Conservation (phyloP, 2,113 vertebrate genomes). For the Theristicus caerulescens region DNA sequence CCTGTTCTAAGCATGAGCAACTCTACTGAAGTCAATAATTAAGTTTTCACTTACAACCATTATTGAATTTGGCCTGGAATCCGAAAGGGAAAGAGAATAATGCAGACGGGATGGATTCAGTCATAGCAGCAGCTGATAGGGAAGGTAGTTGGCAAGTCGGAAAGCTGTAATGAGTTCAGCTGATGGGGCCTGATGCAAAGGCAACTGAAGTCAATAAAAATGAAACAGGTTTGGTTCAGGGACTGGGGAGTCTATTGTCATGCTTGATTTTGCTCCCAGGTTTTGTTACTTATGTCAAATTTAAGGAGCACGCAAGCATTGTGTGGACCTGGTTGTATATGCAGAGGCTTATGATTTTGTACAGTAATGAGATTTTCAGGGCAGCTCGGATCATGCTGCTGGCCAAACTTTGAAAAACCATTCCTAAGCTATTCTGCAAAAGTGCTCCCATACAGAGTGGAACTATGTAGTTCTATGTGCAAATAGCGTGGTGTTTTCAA, state of each 20-base stretch:
- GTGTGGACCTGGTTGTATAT: background rate
- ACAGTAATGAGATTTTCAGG: background rate
- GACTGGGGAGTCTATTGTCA: no score
- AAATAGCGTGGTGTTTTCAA: accelerated
- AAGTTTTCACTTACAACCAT: background rate
- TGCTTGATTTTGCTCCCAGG: background rate
- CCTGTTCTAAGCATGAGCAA: background rate
- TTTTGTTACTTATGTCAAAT: background rate
- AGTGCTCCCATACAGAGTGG: accelerated
- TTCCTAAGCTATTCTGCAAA: background rate
- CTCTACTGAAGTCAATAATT: background rate
- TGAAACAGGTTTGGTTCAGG: background rate
- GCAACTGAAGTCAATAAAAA: background rate
- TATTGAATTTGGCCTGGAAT: background rate
- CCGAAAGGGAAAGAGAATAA: background rate
- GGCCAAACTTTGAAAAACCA: background rate
- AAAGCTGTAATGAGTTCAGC: background rate
- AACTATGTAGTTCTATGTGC: accelerated
- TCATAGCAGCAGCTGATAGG: background rate
- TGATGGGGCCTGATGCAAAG: background rate
- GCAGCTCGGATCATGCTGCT: background rate
- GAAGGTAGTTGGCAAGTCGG: background rate
- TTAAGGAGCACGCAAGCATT: background rate
- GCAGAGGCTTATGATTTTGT: background rate
- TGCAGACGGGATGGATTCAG: background rate